A percentile compares a stretch with the other conserved stretches of the same genome.
Conservation (phyloP, 2,888 invertebrate species). For the Chrysolina americana region DNA sequence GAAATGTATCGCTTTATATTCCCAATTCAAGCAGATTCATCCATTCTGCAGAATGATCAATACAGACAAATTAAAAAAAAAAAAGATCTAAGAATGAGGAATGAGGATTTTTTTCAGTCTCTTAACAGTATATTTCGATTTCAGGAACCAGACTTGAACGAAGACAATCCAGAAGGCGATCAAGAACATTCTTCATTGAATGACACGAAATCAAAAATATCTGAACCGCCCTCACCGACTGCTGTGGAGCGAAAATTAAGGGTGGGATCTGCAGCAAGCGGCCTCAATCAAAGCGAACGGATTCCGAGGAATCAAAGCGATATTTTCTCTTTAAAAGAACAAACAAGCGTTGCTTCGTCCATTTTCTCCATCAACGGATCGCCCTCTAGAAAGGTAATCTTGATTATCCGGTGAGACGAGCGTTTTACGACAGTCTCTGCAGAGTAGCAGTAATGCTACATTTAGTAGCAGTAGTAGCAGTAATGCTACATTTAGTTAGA, state of each 20-base stretch:
- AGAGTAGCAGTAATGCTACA: too few species aligned
- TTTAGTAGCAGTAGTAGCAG: too few species aligned
- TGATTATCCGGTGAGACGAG: not conserved
- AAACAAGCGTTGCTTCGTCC: slow-evolving; percentile 49
- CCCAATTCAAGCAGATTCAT: too few species aligned
- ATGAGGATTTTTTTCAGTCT: slow-evolving; percentile 25
- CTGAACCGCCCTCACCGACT: slow-evolving; percentile 6
- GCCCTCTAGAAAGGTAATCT: slow-evolving; percentile 52
- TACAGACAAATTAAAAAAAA: too few species aligned
- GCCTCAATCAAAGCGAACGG: slow-evolving; percentile 35
- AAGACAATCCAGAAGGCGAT: slow-evolving; percentile 6
- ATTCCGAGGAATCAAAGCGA: slow-evolving; percentile 57
- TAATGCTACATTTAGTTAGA: too few species aligned
- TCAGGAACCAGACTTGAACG: not conserved
- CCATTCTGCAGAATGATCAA: too few species aligned
- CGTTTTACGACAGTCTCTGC: not conserved
- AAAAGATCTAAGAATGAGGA: too few species aligned
- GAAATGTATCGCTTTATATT: too few species aligned
- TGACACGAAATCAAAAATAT: not conserved
- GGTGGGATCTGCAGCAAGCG: slow-evolving; percentile 35
- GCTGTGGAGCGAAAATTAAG: slow-evolving; percentile 27
- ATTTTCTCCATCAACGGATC: slow-evolving; percentile 58
- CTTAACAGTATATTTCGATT: slow-evolving; percentile 16
- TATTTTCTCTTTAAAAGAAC: slow-evolving; percentile 56
- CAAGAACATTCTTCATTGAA: not conserved